A percentile compares a stretch with the other conserved stretches of the same genome.
phyloP scores from a whole-genome alignment of 2,888 invertebrate species.

The Napeogenes sylphis region DNA sequence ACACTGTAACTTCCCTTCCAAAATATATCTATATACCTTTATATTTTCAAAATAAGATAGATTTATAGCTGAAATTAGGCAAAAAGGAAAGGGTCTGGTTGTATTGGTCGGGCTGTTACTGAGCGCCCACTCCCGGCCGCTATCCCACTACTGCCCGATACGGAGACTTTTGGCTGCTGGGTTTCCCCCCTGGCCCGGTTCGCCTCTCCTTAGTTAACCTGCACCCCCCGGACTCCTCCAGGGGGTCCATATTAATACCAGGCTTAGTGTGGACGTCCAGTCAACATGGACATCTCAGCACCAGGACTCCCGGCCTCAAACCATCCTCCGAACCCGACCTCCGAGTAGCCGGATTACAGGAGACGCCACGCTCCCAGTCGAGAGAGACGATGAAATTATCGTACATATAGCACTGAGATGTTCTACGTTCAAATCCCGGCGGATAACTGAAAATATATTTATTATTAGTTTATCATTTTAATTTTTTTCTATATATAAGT shows the following conservation, averaged over 20 bases:
- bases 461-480: too few relatives aligned
- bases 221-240: conserved; percentile 85
- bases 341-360: conserved; percentile 99
- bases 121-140: conserved; percentile 96
- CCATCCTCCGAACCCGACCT: conserved; percentile 93
- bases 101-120: conserved; percentile 86
- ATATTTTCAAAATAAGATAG: too few relatives aligned
- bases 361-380: conserved; percentile 97
- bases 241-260: conserved; percentile 96
- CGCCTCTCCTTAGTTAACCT: conserved; percentile 93
- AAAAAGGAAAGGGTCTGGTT: conserved; percentile 67
- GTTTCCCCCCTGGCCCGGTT: conserved; percentile 99
- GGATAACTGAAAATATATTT: too few relatives aligned
- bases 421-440: too few relatives aligned
- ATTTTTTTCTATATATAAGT: too few relatives aligned
- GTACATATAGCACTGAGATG: too few relatives aligned
- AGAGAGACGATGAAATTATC: too few relatives aligned
- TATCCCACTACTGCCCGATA: conserved; percentile 98
- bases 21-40: too few relatives aligned
- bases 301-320: conserved; percentile 88
- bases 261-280: conserved; percentile 97
- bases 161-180: conserved; percentile 99
- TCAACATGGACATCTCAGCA: conserved; percentile 78
- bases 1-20: too few relatives aligned
- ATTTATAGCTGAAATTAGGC: too few relatives aligned